Evolutionary conservation across 1,140 invertebrate species (phyloP), one percentile per base, ranked within the genome.

Genomic region (Papilio helenus): DNA sequence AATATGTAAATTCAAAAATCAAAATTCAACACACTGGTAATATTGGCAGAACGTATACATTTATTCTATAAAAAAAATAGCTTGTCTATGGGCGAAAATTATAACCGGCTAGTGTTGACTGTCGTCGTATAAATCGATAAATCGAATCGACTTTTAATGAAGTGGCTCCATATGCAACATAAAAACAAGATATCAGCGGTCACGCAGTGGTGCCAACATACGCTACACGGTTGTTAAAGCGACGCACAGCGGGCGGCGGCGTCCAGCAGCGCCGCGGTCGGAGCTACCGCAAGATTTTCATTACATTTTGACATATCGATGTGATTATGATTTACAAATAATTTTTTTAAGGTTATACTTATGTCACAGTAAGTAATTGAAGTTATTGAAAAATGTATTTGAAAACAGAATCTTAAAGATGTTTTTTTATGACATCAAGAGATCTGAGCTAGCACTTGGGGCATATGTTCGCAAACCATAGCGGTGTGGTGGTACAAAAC

Each of bases 241-340:
- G 81, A 65, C 78, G 83, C 87, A 74, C 85, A 81, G 85, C 86
- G 82, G 87, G 87, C 20, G 79, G 82, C 68, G 82, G 76, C 77
- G 79, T 84, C 86, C 85, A 73, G 82, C 81, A 46, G 86, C 82
- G 85, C 77, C 79, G 79, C 81, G 58, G 23, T 46, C 42, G 79
- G 73, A 76, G 84, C 82, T 88, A 88, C 86, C 83, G 83, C 79
- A 71, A 81, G 81, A 81, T 83, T 79, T 83, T 79, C 82, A 81
- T 85, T 82, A 23, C 74, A 84, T 82, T 82, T 82, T 81, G 79
- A 86, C 83, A 80, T 83, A 83, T 84, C 80, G 79, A 83, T 80
- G 79, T 68, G 79, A 76, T 79, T 51, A 77, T 68, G 72, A 76
- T 79, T 80, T 80, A 68, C 44, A 71, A 71, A 79, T 72, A 44